These are phyloP conservation scores for Haliclona indistincta DNA, from an alignment of 37 sponge, comb jelly and placozoan genomes.

Conservation along the genomic window DNA sequence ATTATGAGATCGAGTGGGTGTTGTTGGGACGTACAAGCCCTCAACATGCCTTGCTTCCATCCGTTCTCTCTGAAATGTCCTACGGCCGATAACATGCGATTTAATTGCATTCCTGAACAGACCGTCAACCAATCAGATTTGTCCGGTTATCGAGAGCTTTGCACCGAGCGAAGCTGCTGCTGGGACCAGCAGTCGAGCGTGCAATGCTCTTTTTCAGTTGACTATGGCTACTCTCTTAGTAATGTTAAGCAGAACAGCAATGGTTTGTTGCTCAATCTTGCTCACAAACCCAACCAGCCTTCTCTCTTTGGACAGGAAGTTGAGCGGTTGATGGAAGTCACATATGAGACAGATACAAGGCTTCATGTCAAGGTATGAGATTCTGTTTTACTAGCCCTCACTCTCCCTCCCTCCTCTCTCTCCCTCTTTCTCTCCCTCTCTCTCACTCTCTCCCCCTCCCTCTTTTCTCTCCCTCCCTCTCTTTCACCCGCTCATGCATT, in stretches of 20 bases:
- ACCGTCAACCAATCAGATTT: too few relatives aligned
- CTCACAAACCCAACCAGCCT: background rate
- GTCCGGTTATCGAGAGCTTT: too few relatives aligned
- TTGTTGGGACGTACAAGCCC: too few relatives aligned
- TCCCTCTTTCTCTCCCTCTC: too few relatives aligned
- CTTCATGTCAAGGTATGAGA: slow-evolving; percentile 39
- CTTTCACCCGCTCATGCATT: too few relatives aligned
- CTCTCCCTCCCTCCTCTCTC: too few relatives aligned
- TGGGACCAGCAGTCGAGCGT: slow-evolving; percentile 32
- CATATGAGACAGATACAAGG: slow-evolving; percentile 34
- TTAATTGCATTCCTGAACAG: slow-evolving; percentile 32
- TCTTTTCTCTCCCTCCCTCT: too few relatives aligned
- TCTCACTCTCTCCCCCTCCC: too few relatives aligned
- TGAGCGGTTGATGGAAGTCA: slow-evolving; percentile 30
- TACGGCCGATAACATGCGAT: background rate
- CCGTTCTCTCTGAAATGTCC: too few relatives aligned
- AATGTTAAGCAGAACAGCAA: background rate
- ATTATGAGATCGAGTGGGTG: too few relatives aligned
- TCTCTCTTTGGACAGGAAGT: slow-evolving; percentile 32
- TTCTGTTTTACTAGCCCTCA: background rate
- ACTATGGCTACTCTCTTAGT: slow-evolving; percentile 37
- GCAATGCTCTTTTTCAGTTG: slow-evolving; percentile 26
- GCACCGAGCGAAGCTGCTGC: slow-evolving; percentile 36
- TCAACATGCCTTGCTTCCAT: too few relatives aligned
- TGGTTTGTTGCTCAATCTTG: background rate